Conservation (phyloP, 2,888 invertebrate genomes). For the Metalampra italica region DNA sequence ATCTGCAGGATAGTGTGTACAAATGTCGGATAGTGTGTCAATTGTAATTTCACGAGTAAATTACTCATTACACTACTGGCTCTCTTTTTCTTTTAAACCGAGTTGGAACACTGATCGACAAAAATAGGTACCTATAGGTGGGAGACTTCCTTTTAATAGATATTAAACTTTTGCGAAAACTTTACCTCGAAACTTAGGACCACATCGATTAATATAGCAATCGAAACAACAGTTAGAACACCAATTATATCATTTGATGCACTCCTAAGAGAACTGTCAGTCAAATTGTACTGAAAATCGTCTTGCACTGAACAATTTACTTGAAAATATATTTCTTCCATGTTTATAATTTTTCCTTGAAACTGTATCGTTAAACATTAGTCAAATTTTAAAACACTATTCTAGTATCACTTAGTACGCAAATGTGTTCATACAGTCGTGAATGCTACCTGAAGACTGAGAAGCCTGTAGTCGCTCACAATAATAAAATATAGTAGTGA, state of each 20-base stretch:
- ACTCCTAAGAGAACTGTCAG: slow-evolving; percentile 7
- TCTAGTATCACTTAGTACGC: not conserved
- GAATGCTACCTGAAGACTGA: slow-evolving; percentile 8
- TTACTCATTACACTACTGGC: too few species aligned
- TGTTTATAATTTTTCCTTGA: slow-evolving; percentile 9
- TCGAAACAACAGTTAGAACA: slow-evolving; percentile 29
- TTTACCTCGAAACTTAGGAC: slow-evolving; percentile 24
- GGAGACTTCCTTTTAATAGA: too few species aligned
- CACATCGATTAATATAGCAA: slow-evolving; percentile 24
- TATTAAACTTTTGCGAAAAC: not conserved
- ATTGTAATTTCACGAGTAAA: too few species aligned
- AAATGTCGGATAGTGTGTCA: too few species aligned
- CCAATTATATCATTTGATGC: slow-evolving; percentile 20
- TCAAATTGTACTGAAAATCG: slow-evolving; percentile 6
- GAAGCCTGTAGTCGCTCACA: slow-evolving; percentile 6
- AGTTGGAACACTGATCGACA: too few species aligned
- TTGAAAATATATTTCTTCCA: slow-evolving; percentile 20
- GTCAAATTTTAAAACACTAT: too few species aligned
- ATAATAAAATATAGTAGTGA: slow-evolving; percentile 7
- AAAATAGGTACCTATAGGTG: too few species aligned
- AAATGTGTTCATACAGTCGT: too few species aligned
- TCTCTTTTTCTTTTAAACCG: too few species aligned
- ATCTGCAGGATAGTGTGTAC: too few species aligned
- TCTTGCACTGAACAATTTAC: slow-evolving; percentile 22
- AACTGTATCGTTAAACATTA: too few species aligned